These are phyloP conservation scores for Drosophila suboccidentalis DNA, from an alignment of 2,888 invertebrate species.

Conservation along the genomic window DNA sequence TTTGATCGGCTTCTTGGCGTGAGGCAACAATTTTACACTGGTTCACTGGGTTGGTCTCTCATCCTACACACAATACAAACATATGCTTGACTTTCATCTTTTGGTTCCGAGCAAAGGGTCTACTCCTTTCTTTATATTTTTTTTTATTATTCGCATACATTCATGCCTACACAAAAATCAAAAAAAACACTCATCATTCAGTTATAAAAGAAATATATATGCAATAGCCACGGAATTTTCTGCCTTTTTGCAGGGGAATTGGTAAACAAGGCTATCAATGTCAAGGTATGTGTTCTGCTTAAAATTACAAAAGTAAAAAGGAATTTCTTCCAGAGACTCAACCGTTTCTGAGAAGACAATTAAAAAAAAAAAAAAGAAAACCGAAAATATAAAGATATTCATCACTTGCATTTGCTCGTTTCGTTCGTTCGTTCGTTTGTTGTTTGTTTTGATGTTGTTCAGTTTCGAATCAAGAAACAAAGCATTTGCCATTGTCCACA, in stretches of 20 bases:
- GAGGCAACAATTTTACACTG: conserved; percentile 18
- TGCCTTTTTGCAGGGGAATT: conserved; percentile 93
- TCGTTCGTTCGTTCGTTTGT: conserved; percentile 44
- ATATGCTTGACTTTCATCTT: conserved; percentile 52
- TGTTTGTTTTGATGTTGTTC: conserved; percentile 68
- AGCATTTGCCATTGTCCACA: conserved; percentile 50
- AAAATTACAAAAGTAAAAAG: conserved; percentile 65
- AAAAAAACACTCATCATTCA: conserved; percentile 62
- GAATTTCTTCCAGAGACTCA: conserved; percentile 50
- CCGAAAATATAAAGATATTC: conserved; percentile 37
- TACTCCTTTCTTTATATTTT: conserved; percentile 26
- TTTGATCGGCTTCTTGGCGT: conserved; percentile 7
- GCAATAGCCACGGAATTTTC: conserved; percentile 86
- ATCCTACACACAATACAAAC: conserved; percentile 25
- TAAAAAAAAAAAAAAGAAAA: conserved; percentile 21
- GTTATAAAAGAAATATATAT: conserved; percentile 72
- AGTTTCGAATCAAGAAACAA: conserved; percentile 37
- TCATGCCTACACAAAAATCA: conserved; percentile 46
- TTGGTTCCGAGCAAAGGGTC: conserved; percentile 40
- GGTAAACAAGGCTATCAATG: conserved; percentile 99
- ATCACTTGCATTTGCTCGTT: conserved; percentile 79
- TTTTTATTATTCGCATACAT: conserved; percentile 40
- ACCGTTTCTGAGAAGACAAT: conserved; percentile 41
- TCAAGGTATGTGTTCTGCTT: conserved; percentile 91
- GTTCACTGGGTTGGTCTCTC: conserved; percentile 51